Base-by-base conservation (phyloP, 2,797 vertebrate genomes). In the Pyrocephalus nanus region DNA sequence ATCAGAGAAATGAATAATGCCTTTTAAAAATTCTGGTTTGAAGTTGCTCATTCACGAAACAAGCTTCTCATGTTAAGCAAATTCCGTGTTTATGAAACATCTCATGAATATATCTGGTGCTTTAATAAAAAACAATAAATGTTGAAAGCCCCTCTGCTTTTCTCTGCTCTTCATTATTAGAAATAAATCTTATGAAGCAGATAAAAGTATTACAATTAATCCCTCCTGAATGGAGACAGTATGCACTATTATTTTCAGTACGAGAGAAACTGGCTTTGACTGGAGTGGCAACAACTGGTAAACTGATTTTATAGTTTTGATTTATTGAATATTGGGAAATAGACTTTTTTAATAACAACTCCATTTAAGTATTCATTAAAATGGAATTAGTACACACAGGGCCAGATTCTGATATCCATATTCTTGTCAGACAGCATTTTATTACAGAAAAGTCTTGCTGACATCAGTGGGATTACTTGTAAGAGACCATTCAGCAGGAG, bases 331-430 rank as follows among this genome's bases (percentile, higher is more conserved):
- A 95, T 96, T 95, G 96, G 88, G 67, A 93, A 93, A 96, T 93
- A 77, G 90, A 93, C 90, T 92, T 96, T 97, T 97, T 95, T 90
- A 96, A 97, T 96, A 96, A 96, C 76, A 82, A 65, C 64, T 79
- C 88, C 80, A 95, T 92, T 95, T 96, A 96, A 95, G 94, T 92
- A 77, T 96, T 96, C 96, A 97, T 97, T 97, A 96, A 95, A 94
- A 92, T 93, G 95, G 96, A 96, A 94, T 96, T 97, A 96, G 93
- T 90, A 86, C 40, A 90, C 86, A 74, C 50, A 87, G 77, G 83
- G 94, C 90, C 91, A 95, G 91, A 96, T 95, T 95, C 94, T 96
- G 94, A 94, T 96, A 96, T 22, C 83, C 77, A 93, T 97, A 92
- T 85, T 96, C 88, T 96, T 95, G 95, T 96, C 93, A 96, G 96